Evolutionary conservation across 2,113 vertebrate species (phyloP).

Genomic region (Centropus unirufus): DNA sequence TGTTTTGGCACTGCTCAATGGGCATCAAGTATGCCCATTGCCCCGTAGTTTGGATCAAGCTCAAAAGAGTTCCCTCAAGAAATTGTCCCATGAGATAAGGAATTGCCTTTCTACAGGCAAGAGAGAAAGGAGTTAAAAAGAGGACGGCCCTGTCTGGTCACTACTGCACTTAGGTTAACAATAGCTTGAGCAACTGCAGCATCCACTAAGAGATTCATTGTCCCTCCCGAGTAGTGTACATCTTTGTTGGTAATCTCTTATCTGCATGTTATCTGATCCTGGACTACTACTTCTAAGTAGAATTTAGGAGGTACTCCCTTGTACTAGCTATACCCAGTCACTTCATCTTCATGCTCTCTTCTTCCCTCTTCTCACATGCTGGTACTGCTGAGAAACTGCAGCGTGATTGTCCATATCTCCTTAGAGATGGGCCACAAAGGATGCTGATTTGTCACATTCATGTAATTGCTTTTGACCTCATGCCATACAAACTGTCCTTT

Average conservation of each 20-base stretch:
- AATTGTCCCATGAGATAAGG: background rate
- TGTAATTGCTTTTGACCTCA: background rate
- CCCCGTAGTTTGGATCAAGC: background rate
- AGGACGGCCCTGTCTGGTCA: background rate
- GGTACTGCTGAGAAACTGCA: background rate
- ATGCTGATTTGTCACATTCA: background rate
- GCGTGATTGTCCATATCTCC: accelerated
- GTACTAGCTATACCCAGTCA: background rate
- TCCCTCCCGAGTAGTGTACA: background rate
- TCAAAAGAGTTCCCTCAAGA: background rate
- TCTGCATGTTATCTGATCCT: too few relatives aligned
- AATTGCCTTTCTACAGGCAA: background rate
- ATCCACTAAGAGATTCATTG: background rate
- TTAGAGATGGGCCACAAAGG: background rate
- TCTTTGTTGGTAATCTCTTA: background rate
- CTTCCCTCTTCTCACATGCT: background rate
- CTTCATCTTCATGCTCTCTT: background rate
- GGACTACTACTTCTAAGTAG: too few relatives aligned
- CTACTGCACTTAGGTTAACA: background rate
- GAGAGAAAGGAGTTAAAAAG: background rate
- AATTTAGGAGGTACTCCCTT: too few relatives aligned
- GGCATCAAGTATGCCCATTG: background rate
- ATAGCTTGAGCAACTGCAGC: background rate
- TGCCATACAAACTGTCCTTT: background rate
- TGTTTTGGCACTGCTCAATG: background rate